phyloP scores from a whole-genome alignment of 2,888 invertebrate genomes.

The Lasioglossum figueresi region DNA sequence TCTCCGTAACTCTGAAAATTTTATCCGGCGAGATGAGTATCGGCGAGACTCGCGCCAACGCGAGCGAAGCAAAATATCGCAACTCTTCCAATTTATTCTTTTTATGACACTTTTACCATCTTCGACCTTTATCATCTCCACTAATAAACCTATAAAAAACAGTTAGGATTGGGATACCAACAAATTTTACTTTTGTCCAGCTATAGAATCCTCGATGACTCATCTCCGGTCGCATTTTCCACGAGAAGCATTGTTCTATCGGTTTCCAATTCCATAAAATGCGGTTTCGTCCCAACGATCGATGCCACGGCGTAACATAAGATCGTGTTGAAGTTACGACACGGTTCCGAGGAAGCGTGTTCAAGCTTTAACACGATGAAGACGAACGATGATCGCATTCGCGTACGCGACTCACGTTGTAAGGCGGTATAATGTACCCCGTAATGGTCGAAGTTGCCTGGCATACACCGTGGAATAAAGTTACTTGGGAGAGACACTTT shows the following conservation, averaged over 20 bases:
- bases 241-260: not conserved
- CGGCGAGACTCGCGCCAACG: no score
- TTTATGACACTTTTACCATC: no score
- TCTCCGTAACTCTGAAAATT: no score
- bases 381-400: conserved; percentile 28
- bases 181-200: no score
- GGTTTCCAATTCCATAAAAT: not conserved
- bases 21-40: no score
- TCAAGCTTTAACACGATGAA: not conserved
- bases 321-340: not conserved
- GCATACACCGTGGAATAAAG: conserved; percentile 53
- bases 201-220: not conserved
- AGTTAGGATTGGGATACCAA: no score
- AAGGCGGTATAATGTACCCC: conserved; percentile 56
- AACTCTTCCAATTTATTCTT: no score
- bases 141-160: no score
- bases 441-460: conserved; percentile 57
- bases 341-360: not conserved
- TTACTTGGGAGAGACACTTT: conserved; percentile 49
- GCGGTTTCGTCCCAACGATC: not conserved
- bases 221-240: not conserved
- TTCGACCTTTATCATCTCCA: no score
- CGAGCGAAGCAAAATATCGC: no score
- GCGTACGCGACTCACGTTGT: conserved; percentile 60
- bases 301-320: not conserved